phyloP scores from a whole-genome alignment of 2,797 vertebrate genomes.

The Myiotriccus ornatus region DNA sequence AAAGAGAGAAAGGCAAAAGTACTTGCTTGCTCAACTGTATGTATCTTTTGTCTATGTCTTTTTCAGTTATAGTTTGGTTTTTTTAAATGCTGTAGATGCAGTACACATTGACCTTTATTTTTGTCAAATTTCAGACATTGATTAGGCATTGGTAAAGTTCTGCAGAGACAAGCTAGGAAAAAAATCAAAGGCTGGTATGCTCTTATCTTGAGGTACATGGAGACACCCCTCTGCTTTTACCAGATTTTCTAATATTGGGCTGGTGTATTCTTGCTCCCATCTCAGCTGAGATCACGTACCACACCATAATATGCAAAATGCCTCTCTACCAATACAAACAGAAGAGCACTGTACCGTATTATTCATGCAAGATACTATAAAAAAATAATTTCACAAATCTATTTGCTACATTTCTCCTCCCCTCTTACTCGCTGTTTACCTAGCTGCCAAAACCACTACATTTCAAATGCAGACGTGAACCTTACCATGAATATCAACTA shows the following conservation, averaged over 20 bases:
- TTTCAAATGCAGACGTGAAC: slow-evolving; percentile 32
- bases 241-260: neutral
- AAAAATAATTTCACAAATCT: slow-evolving; percentile 31
- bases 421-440: neutral
- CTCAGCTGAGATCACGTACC: neutral
- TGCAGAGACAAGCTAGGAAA: neutral
- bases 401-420: neutral
- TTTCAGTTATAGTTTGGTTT: neutral
- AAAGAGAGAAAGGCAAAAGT: neutral
- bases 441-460: slow-evolving; percentile 2
- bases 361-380: slow-evolving; percentile 26
- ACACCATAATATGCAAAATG: neutral
- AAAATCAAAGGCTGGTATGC: neutral
- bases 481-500: slow-evolving; percentile 28
- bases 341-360: neutral
- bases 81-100: neutral
- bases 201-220: neutral
- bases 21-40: neutral
- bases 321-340: neutral
- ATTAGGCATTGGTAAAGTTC: neutral
- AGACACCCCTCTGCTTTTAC: neutral
- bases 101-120: neutral
- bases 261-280: neutral
- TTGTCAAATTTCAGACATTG: neutral
- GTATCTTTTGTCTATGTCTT: neutral